Percentiles rank a stretch among this genome's conserved stretches.
Conservation (phyloP, 2,888 invertebrate genomes). For the Platycheirus albimanus region DNA sequence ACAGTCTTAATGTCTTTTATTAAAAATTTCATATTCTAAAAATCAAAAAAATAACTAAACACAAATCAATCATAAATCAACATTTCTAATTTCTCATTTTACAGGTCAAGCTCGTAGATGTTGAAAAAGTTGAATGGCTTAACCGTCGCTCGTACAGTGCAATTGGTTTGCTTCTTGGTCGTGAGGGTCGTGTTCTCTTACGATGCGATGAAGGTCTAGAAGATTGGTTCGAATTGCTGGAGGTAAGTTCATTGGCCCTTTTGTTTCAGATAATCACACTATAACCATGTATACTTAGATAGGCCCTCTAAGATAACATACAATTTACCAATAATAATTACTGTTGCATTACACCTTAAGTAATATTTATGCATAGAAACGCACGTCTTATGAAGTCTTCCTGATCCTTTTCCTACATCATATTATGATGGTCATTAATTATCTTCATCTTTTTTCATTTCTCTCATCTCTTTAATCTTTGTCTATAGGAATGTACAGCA, state of each 20-base stretch:
- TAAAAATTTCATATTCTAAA: too few relatives aligned
- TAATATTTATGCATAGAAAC: conserved; percentile 27
- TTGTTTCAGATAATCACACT: background rate
- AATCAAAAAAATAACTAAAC: too few relatives aligned
- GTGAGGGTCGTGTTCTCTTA: conserved; percentile 83
- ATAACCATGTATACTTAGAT: background rate
- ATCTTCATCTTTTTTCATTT: conserved; percentile 21
- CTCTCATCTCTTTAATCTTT: conserved; percentile 64
- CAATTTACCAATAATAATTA: conserved; percentile 46
- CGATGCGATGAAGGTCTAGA: conserved; percentile 84
- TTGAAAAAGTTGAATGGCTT: conserved; percentile 87
- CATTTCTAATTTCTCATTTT: conserved; percentile 7
- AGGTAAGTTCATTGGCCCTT: conserved; percentile 80
- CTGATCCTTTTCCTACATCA: conserved; percentile 25
- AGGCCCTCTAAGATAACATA: conserved; percentile 2
- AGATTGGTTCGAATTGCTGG: conserved; percentile 87
- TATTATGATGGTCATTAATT: conserved; percentile 54
- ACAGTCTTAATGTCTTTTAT: too few relatives aligned
- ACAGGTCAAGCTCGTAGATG: conserved; percentile 86
- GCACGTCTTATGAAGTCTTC: conserved; percentile 38
- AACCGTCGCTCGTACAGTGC: conserved; percentile 86
- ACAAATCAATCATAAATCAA: too few relatives aligned
- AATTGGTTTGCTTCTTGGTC: conserved; percentile 84
- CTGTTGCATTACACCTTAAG: conserved; percentile 22
- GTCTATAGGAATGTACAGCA: conserved; percentile 85